Conservation (phyloP, 2,888 invertebrate genomes). For the Trachelus tabidus region DNA sequence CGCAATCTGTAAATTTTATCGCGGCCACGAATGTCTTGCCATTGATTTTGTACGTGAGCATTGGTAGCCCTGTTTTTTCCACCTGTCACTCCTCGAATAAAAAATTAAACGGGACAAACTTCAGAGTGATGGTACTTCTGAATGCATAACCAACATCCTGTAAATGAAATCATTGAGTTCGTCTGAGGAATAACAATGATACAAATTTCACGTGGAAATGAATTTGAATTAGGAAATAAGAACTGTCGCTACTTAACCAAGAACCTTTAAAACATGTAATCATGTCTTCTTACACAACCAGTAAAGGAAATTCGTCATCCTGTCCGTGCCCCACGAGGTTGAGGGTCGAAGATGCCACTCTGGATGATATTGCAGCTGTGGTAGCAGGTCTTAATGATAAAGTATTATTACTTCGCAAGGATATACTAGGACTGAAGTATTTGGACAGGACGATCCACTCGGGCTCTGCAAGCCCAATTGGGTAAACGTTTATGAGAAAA, state of each 20-base stretch:
- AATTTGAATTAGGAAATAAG: background rate
- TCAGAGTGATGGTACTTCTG: background rate
- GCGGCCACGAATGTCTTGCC: background rate
- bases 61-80: background rate
- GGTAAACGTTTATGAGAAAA: background rate
- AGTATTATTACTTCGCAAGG: conserved; percentile 29
- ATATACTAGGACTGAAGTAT: conserved; percentile 25
- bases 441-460: background rate
- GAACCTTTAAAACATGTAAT: background rate
- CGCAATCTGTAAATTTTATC: background rate
- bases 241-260: background rate
- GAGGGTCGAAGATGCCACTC: conserved; percentile 4
- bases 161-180: background rate
- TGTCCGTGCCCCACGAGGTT: background rate
- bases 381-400: conserved; percentile 29
- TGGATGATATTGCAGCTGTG: conserved; percentile 27
- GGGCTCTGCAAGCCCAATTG: background rate
- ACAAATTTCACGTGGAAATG: background rate
- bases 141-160: background rate
- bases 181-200: background rate
- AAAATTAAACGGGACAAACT: background rate
- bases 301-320: background rate
- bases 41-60: background rate
- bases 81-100: background rate
- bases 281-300: background rate